Evolutionary conservation across 2,888 invertebrate genomes (phyloP), one percentile per base, ranked within the genome.

Genomic region (Eristalinus aeneus): DNA sequence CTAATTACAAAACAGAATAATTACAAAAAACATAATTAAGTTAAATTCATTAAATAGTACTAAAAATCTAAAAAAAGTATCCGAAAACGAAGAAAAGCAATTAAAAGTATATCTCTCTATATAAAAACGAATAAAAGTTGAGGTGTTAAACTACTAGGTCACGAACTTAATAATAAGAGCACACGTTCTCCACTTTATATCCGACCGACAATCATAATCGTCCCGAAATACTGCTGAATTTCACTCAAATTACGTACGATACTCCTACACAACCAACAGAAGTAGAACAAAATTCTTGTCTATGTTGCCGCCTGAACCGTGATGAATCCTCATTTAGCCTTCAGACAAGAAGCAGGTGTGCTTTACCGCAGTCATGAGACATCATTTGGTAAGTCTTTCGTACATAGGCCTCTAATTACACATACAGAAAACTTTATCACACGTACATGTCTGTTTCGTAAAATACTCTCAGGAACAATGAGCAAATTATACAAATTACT

Each of bases 401-500:
- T 76, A 77, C 73, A 61, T 68, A 82, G 82, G 65, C 77, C 82
- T 82, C 77, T 86, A 86, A 86, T 86, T 82, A 82, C 82, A 86
- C 82, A 82, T 82, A 86, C 78, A 86, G 64, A 82, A 81, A 86
- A 82, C 76, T 85, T 85, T 85, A 86, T 86, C 74, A 77, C 74
- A 86, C 74, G 77, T 78, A 86, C 86, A 82, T 86, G 81, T 77
- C 86, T 86, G 82, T 82, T 86, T 86, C 74, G 71, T 74, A 77
- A 86, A 81, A 86, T 86, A 86, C 86, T 77, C 86, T 53, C 63
- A 77, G 86, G 82, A 86, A 86, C 86, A 86, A 86, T 86, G 86
- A 82, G 86, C 86, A 82, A 86, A 86, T 86, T 86, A 86, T 86
- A 86, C 86, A 86, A 86, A 86, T 86, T 86, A 78, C 86, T 86